Evolutionary conservation across 2,113 vertebrate genomes (phyloP).

Genomic region (Ptychochromis oligacanthus): DNA sequence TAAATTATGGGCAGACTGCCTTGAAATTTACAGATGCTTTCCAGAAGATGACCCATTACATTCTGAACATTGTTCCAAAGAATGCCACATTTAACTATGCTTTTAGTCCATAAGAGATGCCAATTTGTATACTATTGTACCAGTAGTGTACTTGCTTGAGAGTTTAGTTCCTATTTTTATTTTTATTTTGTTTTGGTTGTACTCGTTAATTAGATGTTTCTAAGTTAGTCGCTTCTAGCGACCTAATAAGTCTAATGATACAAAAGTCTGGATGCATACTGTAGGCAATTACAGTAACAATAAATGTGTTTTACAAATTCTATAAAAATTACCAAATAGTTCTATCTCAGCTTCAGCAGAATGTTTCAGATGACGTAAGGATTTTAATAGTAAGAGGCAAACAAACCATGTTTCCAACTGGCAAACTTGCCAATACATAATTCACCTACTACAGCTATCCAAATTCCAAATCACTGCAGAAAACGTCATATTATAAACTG

Average conservation of each 20-base stretch:
- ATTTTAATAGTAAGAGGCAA: conserved; percentile 37
- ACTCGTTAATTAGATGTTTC: conserved; percentile 2
- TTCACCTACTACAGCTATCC: conserved; percentile 34
- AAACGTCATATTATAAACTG: conserved; percentile 31
- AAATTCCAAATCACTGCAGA: conserved; percentile 32
- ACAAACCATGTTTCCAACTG: conserved; percentile 14
- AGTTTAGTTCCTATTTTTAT: not conserved
- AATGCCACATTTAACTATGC: not conserved
- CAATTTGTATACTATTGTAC: not conserved
- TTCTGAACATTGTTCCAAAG: not conserved
- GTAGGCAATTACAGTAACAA: conserved; percentile 36
- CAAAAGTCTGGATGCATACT: conserved; percentile 27
- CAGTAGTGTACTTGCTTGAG: not conserved
- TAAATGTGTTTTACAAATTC: conserved; percentile 39
- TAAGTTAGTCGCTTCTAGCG: not conserved
- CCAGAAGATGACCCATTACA: not conserved
- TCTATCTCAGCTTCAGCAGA: conserved; percentile 25
- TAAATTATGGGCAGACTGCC: not conserved
- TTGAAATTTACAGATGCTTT: not conserved
- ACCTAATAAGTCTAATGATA: conserved; percentile 2
- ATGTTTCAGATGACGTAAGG: conserved; percentile 27
- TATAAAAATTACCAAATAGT: conserved; percentile 48
- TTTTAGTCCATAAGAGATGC: not conserved
- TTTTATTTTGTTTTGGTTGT: not conserved
- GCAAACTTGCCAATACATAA: conserved; percentile 29